phyloP scores from a whole-genome alignment of 2,113 vertebrate species.

The Aegotheles bennettii region DNA sequence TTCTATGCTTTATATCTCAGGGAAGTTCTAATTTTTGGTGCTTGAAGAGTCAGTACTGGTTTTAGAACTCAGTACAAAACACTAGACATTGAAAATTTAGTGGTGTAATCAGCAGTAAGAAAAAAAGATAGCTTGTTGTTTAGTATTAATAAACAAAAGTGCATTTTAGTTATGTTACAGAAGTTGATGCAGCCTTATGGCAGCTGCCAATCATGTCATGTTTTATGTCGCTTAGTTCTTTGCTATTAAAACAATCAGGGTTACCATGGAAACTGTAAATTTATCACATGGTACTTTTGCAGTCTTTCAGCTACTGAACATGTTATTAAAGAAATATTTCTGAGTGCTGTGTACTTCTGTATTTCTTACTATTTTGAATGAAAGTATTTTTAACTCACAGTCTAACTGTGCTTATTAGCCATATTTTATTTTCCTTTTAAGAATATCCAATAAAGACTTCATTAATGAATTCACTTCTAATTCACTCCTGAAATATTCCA shows the following conservation, averaged over 20 bases:
- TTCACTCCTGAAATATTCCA: background rate
- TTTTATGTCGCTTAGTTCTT: constrained; percentile 21
- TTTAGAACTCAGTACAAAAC: background rate
- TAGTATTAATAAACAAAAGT: background rate
- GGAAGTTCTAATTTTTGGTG: background rate
- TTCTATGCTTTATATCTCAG: background rate
- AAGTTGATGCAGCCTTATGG: background rate
- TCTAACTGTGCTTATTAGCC: background rate
- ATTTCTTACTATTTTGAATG: constrained; percentile 16
- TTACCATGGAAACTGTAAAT: constrained; percentile 56
- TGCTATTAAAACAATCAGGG: constrained; percentile 61
- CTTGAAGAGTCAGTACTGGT: background rate
- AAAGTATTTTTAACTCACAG: constrained; percentile 13
- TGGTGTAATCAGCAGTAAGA: background rate
- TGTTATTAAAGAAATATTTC: constrained; percentile 10
- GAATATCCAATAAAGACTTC: background rate
- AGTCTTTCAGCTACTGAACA: background rate
- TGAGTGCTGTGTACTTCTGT: background rate
- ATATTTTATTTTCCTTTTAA: background rate
- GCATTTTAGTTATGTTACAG: background rate
- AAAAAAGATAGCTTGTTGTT: background rate
- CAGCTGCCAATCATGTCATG: constrained; percentile 29
- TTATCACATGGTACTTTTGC: constrained; percentile 1
- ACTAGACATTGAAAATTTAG: background rate
- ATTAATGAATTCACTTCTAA: background rate